Base-by-base conservation (phyloP, 2,888 invertebrate genomes). In the Choreutis nemorana region DNA sequence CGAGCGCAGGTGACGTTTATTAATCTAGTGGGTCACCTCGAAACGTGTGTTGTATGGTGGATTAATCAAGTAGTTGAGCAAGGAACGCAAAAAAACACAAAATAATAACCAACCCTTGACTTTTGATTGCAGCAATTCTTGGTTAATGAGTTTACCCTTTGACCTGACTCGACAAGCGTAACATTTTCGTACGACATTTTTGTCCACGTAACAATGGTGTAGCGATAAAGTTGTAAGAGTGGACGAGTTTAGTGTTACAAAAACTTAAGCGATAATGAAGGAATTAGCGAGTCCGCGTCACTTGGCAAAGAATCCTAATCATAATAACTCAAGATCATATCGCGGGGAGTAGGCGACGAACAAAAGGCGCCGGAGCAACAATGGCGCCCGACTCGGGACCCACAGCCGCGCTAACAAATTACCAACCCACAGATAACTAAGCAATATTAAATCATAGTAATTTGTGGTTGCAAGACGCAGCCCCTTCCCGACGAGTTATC, bases 391-490 rank as follows among this genome's bases (percentile, higher is more conserved):
- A 53, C 65, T 57, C 55, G 66, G 61, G 56, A 52, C 57, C 55
- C 53, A 51, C 63, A 64, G 59, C 55, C 61, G 60, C 64, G 60
- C 71, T 71, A 72, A 77, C 77, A 77, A 78, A 78, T 77, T 75
- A 73, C 71, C 66, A 58, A 45, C 67, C 65, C 67, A 49, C 68
- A 75, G 77, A 78, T 78, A 78, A 75, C 75, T 77, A 73, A 71
- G 73, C 72, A 73, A 75, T 78, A 77, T 77, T 77, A 77, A 78
- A 77, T 78, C 77, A 75, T 72, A 75, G 71, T 72, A 77, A 77
- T 78, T 77, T 77, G 73, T 72, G 72, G 68, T 56, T 57, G 63
- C 65, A 64, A 64, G 60, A 63, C 70, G 56, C 56, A 59, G 56
- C 57, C 66, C 64, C 63, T 57, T 60, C 47, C 46, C 50, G 50